These are phyloP conservation scores for Pseudopleuronectes americanus DNA, from an alignment of 2,797 vertebrate species.

Conservation along the genomic window DNA sequence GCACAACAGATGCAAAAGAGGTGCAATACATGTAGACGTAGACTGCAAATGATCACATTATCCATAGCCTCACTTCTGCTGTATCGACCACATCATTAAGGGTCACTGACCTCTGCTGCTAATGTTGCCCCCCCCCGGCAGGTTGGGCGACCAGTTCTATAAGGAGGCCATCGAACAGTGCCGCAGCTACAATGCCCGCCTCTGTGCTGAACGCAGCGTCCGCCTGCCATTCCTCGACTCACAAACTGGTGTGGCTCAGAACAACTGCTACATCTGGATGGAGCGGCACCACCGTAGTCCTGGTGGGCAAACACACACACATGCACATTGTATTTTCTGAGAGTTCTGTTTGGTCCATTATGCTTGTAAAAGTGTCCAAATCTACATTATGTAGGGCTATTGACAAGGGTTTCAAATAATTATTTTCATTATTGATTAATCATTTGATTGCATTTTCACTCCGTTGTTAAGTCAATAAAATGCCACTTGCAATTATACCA, in stretches of 20 bases:
- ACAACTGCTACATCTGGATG: conserved; percentile 99
- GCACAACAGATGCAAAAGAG: no score
- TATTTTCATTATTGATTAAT: conserved; percentile 5
- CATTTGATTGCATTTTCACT: neutral
- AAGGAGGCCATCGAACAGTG: conserved; percentile 98
- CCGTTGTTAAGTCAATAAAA: neutral
- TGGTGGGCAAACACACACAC: conserved; percentile 77
- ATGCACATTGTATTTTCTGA: neutral
- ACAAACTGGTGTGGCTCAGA: conserved; percentile 95
- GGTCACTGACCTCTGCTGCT: conserved; percentile 38
- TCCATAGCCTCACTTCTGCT: neutral
- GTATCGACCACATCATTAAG: neutral
- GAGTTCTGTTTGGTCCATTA: neutral
- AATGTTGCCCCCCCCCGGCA: conserved; percentile 58
- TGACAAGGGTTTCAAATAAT: neutral
- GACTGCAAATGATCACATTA: neutral
- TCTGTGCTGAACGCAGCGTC: conserved; percentile 95
- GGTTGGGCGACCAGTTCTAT: conserved; percentile 98
- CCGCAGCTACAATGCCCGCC: conserved; percentile 95
- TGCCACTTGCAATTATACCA: neutral
- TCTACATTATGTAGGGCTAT: conserved; percentile 23
- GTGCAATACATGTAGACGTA: no score
- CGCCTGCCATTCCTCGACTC: conserved; percentile 97
- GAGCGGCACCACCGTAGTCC: conserved; percentile 96
- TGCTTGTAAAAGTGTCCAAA: neutral